These are phyloP conservation scores for Poecilus cupreus DNA, from an alignment of 2,888 invertebrate genomes.

Conservation along the genomic window DNA sequence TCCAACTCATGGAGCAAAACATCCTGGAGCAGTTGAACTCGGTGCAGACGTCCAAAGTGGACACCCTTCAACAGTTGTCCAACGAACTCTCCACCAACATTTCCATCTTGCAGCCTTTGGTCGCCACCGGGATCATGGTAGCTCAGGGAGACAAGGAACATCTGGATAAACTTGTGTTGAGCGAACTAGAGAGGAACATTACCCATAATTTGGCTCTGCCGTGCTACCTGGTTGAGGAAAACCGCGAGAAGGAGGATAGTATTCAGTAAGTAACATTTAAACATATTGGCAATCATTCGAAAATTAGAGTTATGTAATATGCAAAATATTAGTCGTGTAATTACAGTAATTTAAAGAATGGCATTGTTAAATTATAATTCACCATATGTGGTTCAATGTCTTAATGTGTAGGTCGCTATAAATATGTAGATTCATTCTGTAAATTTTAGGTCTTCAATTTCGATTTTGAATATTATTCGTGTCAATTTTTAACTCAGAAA, in stretches of 20 bases:
- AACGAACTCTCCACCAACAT: constrained; percentile 44
- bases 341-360: constrained; percentile 13
- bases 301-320: background rate
- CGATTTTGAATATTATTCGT: too few species aligned
- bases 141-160: constrained; percentile 6
- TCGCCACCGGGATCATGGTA: constrained; percentile 15
- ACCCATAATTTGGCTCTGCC: constrained; percentile 29
- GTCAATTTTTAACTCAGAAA: too few species aligned
- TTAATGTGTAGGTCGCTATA: background rate
- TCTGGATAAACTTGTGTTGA: constrained; percentile 29
- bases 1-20: constrained; percentile 75
- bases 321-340: constrained; percentile 4
- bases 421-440: background rate
- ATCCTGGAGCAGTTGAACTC: constrained; percentile 69
- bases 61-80: constrained; percentile 42
- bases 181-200: constrained; percentile 14
- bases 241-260: background rate
- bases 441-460: too few species aligned
- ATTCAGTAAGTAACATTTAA: constrained; percentile 32
- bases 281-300: background rate
- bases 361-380: constrained; percentile 7
- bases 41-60: constrained; percentile 67
- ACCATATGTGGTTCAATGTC: constrained; percentile 13
- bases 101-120: constrained; percentile 1
- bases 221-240: constrained; percentile 29